phyloP scores from a whole-genome alignment of 2,888 invertebrate species.

The Eupithecia pulchellata region DNA sequence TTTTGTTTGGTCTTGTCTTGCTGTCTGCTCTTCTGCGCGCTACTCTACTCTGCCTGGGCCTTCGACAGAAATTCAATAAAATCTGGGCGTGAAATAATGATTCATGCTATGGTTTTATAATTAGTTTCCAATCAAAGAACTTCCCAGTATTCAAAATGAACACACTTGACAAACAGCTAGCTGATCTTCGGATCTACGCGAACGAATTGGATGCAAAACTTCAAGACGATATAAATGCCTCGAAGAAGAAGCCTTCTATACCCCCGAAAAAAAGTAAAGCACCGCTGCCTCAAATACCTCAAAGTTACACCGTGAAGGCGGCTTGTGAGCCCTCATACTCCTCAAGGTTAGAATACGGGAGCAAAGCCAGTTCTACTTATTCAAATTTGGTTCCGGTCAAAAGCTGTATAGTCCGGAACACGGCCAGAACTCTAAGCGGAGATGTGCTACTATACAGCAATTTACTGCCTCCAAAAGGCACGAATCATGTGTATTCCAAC shows the following conservation, averaged over 20 bases:
- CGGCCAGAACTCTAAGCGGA: conserved; percentile 70
- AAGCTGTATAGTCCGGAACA: conserved; percentile 80
- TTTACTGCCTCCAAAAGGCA: conserved; percentile 78
- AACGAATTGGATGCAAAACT: conserved; percentile 80
- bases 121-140: conserved; percentile 4
- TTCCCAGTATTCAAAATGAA: conserved; percentile 61
- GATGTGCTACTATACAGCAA: conserved; percentile 81
- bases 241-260: conserved; percentile 79
- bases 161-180: conserved; percentile 78
- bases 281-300: conserved; percentile 88
- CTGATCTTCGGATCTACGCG: conserved; percentile 79
- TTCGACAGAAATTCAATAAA: conserved; percentile 20
- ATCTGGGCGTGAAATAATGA: conserved; percentile 18
- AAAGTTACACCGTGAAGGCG: conserved; percentile 90
- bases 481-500: conserved; percentile 81
- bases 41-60: no score
- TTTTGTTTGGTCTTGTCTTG: conserved; percentile 3
- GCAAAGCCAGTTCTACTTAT: conserved; percentile 79
- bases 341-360: conserved; percentile 87
- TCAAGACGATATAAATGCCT: conserved; percentile 79
- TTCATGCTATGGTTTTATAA: conserved; percentile 1
- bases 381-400: conserved; percentile 83
- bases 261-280: conserved; percentile 81
- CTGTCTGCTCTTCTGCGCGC: background rate
- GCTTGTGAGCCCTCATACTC: conserved; percentile 92